Conservation (phyloP, 2,888 invertebrate genomes). For the Cheilosia variabilis region DNA sequence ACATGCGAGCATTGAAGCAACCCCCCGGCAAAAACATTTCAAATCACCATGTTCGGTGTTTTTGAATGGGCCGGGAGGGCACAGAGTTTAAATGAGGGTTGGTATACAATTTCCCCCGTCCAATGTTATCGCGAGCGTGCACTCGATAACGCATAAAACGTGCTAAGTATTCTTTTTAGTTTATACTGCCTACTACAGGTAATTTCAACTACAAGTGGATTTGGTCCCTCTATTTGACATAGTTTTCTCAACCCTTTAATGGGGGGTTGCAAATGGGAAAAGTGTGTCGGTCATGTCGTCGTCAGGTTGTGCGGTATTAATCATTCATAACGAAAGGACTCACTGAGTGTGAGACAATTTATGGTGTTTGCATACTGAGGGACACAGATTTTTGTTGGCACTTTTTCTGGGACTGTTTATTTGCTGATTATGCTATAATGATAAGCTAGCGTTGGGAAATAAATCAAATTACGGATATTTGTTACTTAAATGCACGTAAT, state of each 20-base stretch:
- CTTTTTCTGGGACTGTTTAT: not conserved
- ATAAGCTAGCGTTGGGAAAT: not conserved
- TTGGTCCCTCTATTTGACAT: not conserved
- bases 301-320: conserved; percentile 44
- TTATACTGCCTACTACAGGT: conserved; percentile 7
- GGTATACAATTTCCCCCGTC: not conserved
- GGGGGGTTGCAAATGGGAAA: not conserved
- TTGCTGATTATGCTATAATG: conserved; percentile 22
- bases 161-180: conserved; percentile 23
- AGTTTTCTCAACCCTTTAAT: conserved; percentile 4
- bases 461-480: not conserved
- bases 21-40: conserved; percentile 17
- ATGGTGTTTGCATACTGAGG: conserved; percentile 32
- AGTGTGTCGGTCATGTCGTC: conserved; percentile 4
- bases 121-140: conserved; percentile 42
- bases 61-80: conserved; percentile 24
- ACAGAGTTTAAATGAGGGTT: conserved; percentile 1
- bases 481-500: not conserved
- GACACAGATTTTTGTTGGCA: conserved; percentile 31
- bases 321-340: conserved; percentile 48
- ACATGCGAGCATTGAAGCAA: not conserved
- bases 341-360: conserved; percentile 53
- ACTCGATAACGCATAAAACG: conserved; percentile 55
- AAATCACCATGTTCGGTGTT: conserved; percentile 29
- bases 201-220: conserved; percentile 30